A percentile compares a stretch with the other conserved stretches of the same genome.
Conservation (phyloP, 2,797 vertebrate species). For the Iguana delicatissima region DNA sequence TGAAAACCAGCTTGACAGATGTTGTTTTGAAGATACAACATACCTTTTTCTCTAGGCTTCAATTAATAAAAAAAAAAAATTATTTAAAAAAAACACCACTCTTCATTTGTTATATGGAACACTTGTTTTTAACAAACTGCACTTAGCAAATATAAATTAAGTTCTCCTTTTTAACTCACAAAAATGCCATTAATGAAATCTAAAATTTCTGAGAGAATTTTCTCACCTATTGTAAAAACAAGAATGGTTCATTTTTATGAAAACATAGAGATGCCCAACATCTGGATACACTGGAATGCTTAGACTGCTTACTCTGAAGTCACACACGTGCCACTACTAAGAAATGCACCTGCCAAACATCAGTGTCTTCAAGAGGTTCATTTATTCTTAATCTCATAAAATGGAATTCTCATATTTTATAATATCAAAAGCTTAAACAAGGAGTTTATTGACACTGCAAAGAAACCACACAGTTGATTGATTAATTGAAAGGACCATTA, state of each 20-base stretch:
- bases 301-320: slow-evolving; percentile 17
- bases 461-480: slow-evolving; percentile 43
- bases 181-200: neutral
- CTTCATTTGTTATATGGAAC: slow-evolving; percentile 16
- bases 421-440: slow-evolving; percentile 39
- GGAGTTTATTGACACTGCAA: slow-evolving; percentile 32
- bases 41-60: slow-evolving; percentile 63
- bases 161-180: slow-evolving; percentile 43
- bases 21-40: slow-evolving; percentile 72
- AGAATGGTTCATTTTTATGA: slow-evolving; percentile 20
- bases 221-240: slow-evolving; percentile 17
- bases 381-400: slow-evolving; percentile 23
- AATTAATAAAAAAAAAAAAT: slow-evolving; percentile 53
- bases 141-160: slow-evolving; percentile 39
- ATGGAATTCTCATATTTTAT: slow-evolving; percentile 49
- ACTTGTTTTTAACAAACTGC: slow-evolving; percentile 18
- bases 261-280: slow-evolving; percentile 40
- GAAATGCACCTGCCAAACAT: slow-evolving; percentile 50
- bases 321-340: neutral
- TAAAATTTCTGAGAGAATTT: slow-evolving; percentile 18
- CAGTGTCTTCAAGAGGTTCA: slow-evolving; percentile 31
- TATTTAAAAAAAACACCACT: neutral
- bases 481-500: slow-evolving; percentile 48
- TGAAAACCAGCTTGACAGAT: slow-evolving; percentile 74
- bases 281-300: slow-evolving; percentile 31